A percentile compares a stretch with the other conserved stretches of the same genome.
Evolutionary conservation across 2,113 vertebrate species (phyloP).

Genomic region (Cyprinus carpio): DNA sequence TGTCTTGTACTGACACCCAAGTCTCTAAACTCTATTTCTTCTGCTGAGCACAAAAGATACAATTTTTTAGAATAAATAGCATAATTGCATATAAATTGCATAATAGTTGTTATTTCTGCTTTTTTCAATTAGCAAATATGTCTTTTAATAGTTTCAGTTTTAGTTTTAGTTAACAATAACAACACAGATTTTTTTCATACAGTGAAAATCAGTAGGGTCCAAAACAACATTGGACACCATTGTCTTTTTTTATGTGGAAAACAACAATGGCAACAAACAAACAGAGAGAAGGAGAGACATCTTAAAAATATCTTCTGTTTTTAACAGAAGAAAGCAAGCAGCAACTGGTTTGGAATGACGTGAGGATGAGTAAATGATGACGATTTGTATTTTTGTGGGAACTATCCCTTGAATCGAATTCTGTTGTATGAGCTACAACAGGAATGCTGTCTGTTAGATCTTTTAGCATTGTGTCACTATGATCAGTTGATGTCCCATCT

Average conservation of each 20-base stretch:
- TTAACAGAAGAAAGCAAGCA: not conserved
- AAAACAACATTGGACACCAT: not conserved
- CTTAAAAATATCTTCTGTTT: not conserved
- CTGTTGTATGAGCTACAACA: not conserved
- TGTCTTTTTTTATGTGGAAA: not conserved
- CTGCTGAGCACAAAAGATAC: too few relatives aligned
- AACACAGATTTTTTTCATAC: not conserved
- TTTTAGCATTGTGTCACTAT: not conserved
- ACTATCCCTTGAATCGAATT: not conserved
- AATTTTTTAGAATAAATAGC: too few relatives aligned
- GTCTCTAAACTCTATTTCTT: not conserved
- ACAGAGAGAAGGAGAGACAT: not conserved
- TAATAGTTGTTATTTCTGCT: not conserved
- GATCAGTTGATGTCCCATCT: not conserved
- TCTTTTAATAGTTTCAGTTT: not conserved
- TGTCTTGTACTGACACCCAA: not conserved
- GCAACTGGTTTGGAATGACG: not conserved
- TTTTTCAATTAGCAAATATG: not conserved
- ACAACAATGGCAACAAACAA: not conserved
- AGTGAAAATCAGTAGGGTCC: not conserved
- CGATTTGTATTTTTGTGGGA: not conserved
- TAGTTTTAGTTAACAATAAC: not conserved
- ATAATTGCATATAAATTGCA: too few relatives aligned
- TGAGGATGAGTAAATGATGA: not conserved
- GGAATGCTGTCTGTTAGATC: slow-evolving; percentile 13